Percentiles rank a stretch among this genome's conserved stretches.
These are phyloP conservation scores for Paedocypris micromegethes DNA, from an alignment of 2,797 vertebrate genomes.

Conservation along the genomic window DNA sequence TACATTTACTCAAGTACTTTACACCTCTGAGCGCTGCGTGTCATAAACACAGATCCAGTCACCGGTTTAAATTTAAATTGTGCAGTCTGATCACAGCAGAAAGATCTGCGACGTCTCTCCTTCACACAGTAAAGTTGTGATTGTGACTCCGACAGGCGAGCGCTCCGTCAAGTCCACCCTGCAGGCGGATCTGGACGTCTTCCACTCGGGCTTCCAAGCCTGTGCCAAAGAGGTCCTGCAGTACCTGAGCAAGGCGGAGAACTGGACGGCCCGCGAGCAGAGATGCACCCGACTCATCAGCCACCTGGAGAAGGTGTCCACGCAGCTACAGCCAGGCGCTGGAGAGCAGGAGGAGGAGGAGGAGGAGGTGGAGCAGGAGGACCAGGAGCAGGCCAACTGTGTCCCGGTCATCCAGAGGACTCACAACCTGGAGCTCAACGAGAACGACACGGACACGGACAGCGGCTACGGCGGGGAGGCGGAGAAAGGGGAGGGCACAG, in stretches of 20 bases:
- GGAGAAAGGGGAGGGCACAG: conserved; percentile 70
- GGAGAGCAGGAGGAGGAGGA: conserved; percentile 62
- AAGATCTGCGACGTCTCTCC: background rate
- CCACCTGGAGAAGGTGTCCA: conserved; percentile 85
- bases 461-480: conserved; percentile 92
- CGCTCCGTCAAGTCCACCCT: conserved; percentile 79
- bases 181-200: conserved; percentile 85
- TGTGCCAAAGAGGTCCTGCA: conserved; percentile 95
- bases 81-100: too few species aligned
- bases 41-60: too few species aligned
- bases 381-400: conserved; percentile 79
- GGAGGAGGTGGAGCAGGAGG: conserved; percentile 63
- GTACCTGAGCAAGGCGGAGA: conserved; percentile 86
- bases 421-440: conserved; percentile 76
- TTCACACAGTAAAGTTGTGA: too few species aligned
- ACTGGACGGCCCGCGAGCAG: conserved; percentile 87
- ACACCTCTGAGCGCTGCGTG: too few species aligned
- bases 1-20: too few species aligned
- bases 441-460: conserved; percentile 96
- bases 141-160: conserved; percentile 68
- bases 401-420: conserved; percentile 96
- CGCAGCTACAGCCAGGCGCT: conserved; percentile 75
- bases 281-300: conserved; percentile 82
- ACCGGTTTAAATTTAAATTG: too few species aligned
- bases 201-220: conserved; percentile 92